A percentile compares a stretch with the other conserved stretches of the same genome.
These are phyloP conservation scores for Gymnarchus niloticus DNA, from an alignment of 2,113 vertebrate genomes.

Conservation along the genomic window DNA sequence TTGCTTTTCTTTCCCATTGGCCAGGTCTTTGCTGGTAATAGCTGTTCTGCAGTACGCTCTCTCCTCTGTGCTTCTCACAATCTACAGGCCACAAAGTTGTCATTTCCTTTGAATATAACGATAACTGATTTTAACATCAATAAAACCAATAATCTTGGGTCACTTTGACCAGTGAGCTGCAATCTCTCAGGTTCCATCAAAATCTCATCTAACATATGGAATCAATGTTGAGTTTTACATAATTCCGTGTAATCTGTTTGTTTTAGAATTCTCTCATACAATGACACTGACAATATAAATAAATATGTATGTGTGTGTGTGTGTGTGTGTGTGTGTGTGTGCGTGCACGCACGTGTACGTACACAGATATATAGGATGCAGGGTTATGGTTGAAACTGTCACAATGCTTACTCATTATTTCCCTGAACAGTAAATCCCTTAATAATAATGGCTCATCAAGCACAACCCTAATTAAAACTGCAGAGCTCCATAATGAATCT, in stretches of 20 bases:
- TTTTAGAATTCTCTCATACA: too few species aligned
- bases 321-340: too few species aligned
- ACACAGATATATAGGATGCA: neutral
- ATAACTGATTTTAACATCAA: neutral
- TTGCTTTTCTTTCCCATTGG: neutral
- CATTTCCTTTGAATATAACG: neutral
- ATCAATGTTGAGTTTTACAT: neutral
- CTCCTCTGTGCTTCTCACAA: neutral
- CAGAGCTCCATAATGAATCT: neutral
- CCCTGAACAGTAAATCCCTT: conserved; percentile 5
- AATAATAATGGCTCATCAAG: conserved; percentile 7
- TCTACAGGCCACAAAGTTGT: neutral
- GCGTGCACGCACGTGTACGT: neutral
- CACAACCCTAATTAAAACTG: neutral
- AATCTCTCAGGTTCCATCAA: neutral
- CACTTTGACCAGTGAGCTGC: neutral
- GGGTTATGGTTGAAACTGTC: too few species aligned
- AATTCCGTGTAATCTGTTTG: neutral
- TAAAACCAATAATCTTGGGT: neutral
- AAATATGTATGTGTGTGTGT: too few species aligned
- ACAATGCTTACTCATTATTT: conserved; percentile 4
- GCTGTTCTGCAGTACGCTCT: too few species aligned
- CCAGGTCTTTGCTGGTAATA: neutral
- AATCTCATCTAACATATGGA: neutral
- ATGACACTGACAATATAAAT: too few species aligned